A percentile compares a stretch with the other conserved stretches of the same genome.
These are phyloP conservation scores for Pinctada fucata DNA, from an alignment of 2,888 invertebrate species.

Conservation along the genomic window DNA sequence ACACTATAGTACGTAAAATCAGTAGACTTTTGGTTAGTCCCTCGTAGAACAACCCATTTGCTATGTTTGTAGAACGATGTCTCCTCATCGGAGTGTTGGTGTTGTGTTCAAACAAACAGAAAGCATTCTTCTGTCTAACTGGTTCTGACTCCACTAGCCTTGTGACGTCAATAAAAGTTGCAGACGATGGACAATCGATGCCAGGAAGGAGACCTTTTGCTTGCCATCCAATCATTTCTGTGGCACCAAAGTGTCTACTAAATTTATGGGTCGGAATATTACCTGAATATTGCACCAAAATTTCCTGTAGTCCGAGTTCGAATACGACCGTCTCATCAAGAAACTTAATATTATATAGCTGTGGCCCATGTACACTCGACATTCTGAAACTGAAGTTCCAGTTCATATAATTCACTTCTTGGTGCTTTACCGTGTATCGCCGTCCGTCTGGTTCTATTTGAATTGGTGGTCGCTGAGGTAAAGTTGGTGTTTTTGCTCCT, in stretches of 20 bases:
- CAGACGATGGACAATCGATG: constrained; percentile 67
- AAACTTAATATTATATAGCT: constrained; percentile 63
- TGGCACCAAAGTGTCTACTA: constrained; percentile 61
- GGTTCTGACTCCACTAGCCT: constrained; percentile 43
- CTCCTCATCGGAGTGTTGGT: constrained; percentile 65
- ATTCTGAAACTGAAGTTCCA: constrained; percentile 70
- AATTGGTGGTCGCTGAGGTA: constrained; percentile 51
- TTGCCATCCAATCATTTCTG: constrained; percentile 53
- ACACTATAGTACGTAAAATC: constrained; percentile 58
- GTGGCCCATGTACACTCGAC: constrained; percentile 62
- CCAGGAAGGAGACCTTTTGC: constrained; percentile 63
- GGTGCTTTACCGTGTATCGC: constrained; percentile 63
- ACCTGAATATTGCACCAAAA: constrained; percentile 65
- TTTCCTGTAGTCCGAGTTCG: constrained; percentile 69
- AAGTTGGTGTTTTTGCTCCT: constrained; percentile 44
- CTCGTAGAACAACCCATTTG: constrained; percentile 53
- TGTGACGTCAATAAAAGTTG: constrained; percentile 53
- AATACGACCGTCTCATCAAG: constrained; percentile 64
- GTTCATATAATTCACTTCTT: constrained; percentile 63
- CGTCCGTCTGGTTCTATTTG: constrained; percentile 67
- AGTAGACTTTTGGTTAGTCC: constrained; percentile 62
- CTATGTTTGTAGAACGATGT: constrained; percentile 49
- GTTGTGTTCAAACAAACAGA: constrained; percentile 70
- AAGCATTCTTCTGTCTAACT: constrained; percentile 40
- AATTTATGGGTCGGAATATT: constrained; percentile 49